Base-by-base conservation (phyloP, 1,140 invertebrate genomes). In the Leguminivora glycinivorella region DNA sequence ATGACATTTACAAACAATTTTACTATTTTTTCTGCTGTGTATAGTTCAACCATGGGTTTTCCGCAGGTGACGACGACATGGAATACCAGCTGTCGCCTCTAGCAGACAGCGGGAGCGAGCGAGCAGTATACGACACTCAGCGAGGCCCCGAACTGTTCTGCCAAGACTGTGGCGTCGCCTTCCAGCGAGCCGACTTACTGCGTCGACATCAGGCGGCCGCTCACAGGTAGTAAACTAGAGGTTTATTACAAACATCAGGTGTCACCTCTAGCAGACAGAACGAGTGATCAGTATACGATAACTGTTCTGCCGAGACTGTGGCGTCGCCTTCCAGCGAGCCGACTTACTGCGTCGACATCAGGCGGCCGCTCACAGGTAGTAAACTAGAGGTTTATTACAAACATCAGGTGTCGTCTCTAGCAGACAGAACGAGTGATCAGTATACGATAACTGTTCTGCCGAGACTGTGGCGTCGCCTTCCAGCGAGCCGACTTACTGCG, bases 221-320 rank as follows among this genome's bases (percentile, higher is more conserved):
- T 0, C 91, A 92, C 71, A 92, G 85, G 92, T 92, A 79, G 2
- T 9, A 9, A 56, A 56, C 4, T 19, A 5, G 4, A 17, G 3
- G 3, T 56, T 5, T 25, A 25, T 56, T 25, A 5, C 14, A 63
- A 90, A 19, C 89, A 77, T 81, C 79, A 77, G 3, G 67, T 88
- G 68, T 89, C 88, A 56, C 83, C 84, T 14, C 34, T 70, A 67
- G 72, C 77, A 29, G 72, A 68, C 26, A 56, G 60, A 78, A 74
- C 73, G 71, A 81, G 80, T 75, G 80, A 47, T 72, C 56, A 60
- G 71, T 67, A 75, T 75, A 63, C 72, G 81, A 82, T 63, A 96
- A 70, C 95, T 95, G 74, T 95, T 94, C 83, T 97, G 96, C 79
- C 93, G 93, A 56, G 94, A 94, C 52, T 97, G 96, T 76, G 95